Evolutionary conservation across 2,113 vertebrate species (phyloP), one percentile per base, ranked within the genome.

Genomic region (Anser brachyrhynchus): DNA sequence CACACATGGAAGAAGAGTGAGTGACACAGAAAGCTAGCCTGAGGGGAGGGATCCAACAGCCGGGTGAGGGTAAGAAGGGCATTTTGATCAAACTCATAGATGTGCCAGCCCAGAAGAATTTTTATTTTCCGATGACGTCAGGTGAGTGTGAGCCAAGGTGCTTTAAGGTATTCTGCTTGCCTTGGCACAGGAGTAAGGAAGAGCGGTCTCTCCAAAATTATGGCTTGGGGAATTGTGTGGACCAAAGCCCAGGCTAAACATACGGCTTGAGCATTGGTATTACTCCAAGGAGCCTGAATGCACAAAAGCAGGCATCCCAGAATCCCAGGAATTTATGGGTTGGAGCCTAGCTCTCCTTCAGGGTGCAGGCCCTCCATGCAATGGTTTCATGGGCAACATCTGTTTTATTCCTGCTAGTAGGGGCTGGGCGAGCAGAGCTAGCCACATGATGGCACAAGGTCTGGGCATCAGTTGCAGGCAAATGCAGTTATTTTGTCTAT

Each of bases 11-110:
- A 72, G 20, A 44, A 44, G 25, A 71, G 19, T 26, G 26, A 54
- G 28, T 54, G 26, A 72, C 26, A 46, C 31, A 72, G 70, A 72
- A 54, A 54, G 25, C 26, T 35, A 54, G 35, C 13, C 26, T 22
- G 5, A 66, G 28, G 4, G 26, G 6, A 65, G 23, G 9, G 46
- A 29, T 13, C 0, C 0, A 64, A 64, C 11, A 67, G 14, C 25
- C 35, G 25, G 62, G 7, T 41, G 37, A 88, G 7, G 31, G 21
- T 22, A 70, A 86, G 73, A 91, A 87, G 31, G 28, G 62, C 17
- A 14, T 80, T 84, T 62, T 67, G n/a, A 65, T 75, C 23, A 78
- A 89, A 61, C 28, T 35, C 7, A 0, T 51, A 55, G 39, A 39
- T 43, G 7, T 79, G 33, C 46, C 52, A 69, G 14, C 35, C 35